Evolutionary conservation across 2,888 invertebrate genomes (phyloP), one percentile per base, ranked within the genome.

Genomic region (Idaea dimidiata): DNA sequence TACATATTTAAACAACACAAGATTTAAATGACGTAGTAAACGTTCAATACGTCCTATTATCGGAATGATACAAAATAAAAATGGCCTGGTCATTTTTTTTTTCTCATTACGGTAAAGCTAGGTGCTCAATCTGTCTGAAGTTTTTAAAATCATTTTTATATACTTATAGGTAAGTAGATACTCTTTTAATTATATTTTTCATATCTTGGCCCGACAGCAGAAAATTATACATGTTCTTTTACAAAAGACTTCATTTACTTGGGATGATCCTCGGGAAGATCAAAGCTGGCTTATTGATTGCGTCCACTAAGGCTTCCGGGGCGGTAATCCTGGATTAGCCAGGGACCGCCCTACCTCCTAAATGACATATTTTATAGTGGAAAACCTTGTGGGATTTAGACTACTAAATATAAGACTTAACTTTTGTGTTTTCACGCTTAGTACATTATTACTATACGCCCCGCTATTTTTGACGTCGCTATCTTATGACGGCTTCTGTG

Each of bases 301-400:
- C 79, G 74, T 71, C 74, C 68, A 67, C 70, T 70, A 67, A 63
- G 69, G 68, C 70, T 72, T 72, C 71, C 69, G 68, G 72, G 72
- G 72, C 74, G 72, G 66, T 82, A 84, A 84, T 81, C 81, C 78
- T 33, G 76, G 81, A 84, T 83, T 83, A 84, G 71, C 62, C 65
- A 72, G 74, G 77, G 76, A 77, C 74, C 73, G 70, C 24, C 24
- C 24, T 24, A 24, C 68, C 74, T 72, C 73, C 74, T 73, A 74
- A 75, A 74, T 77, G 73, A 73, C 72, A 72, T 65, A 68, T 68
- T 71, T 68, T 66, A 72, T 74, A 74, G 70, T 69, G 72, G 72
- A 74, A 78, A 77, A 69, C 59, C 67, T 65, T 63, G 60, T 43
- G 63, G 57, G 14, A 54, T 64, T 56, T 16, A 16, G 57, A 57